Evolutionary conservation across 2,888 invertebrate species (phyloP), one percentile per base, ranked within the genome.

Genomic region (Seira musarum): DNA sequence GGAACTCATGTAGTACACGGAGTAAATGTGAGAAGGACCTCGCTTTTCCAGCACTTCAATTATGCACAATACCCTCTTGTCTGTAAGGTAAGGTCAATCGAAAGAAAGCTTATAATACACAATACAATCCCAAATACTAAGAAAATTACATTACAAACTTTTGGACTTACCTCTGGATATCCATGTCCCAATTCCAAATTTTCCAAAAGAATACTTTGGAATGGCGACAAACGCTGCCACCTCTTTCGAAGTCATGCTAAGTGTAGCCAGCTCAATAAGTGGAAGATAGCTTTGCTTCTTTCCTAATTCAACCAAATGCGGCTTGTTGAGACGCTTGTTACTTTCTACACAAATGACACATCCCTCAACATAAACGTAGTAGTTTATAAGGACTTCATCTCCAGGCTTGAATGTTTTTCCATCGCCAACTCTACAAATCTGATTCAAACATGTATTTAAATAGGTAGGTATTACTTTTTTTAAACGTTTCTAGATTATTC

Each of bases 171-270:
- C 22, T 35, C 1, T 40, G 2, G 70, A 61, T 19, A 70, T 40
- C 60, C 61, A 70, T 0, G 10, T 5, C 21, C 70, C 70, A 19
- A 19, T n/a, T 15, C 61, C 70, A 22, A 70, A 17, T 1, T 15
- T 49, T 5, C 71, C 63, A 13, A 40, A 71, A 21, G 30, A 61
- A 22, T 63, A 71, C 21, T 40, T 13, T 10, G 61, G 46, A n/a
- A 13, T 24, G 0, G 71, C 63, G 2, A 71, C 10, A 24, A 71
- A 71, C 8, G 71, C 71, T 1, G 71, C 35, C 1, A 71, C 63
- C 22, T 71, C 71, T 21, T 46, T 61, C 1, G 40, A 22, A 6
- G 61, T 71, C 71, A 71, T 71, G 22, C 25, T 71, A 15, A 71
- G 13, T 13, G 63, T 24, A 10, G 25, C 71, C 15, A 63, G 57